phyloP scores from a whole-genome alignment of 2,797 vertebrate genomes.

The Tiaroga cobitis region DNA sequence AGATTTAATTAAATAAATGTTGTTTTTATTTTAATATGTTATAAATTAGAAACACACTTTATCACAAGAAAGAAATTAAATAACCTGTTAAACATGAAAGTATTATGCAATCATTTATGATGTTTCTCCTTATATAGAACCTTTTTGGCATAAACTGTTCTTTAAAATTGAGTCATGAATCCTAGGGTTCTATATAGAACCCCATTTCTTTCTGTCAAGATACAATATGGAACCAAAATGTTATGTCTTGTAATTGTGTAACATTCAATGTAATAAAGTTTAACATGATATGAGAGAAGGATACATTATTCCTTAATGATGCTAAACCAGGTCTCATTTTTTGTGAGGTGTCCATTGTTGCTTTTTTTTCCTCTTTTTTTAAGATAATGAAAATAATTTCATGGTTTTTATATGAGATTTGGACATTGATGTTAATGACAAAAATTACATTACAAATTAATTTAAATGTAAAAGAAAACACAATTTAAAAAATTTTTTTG shows the following conservation, averaged over 20 bases:
- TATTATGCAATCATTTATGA: no score
- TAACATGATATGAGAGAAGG: neutral
- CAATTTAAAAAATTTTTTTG: no score
- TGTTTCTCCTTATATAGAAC: no score
- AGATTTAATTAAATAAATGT: no score
- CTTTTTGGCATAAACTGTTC: neutral
- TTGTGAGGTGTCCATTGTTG: neutral
- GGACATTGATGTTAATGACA: neutral
- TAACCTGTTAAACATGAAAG: no score
- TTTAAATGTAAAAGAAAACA: no score
- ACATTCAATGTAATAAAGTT: neutral
- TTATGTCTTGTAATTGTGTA: slow-evolving; percentile 8
- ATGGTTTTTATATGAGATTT: neutral
- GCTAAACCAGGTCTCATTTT: no score
- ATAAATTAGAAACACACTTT: no score
- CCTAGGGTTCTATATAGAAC: neutral
- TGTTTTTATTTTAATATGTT: no score
- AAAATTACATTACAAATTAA: no score
- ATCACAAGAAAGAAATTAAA: no score
- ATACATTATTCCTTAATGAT: neutral
- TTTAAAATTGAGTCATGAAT: neutral
- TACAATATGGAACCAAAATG: neutral
- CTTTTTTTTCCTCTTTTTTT: neutral
- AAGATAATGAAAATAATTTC: neutral
- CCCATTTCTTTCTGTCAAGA: neutral